Evolutionary conservation across 2,113 vertebrate species (phyloP).

Genomic region (Hymenochirus boettgeri): DNA sequence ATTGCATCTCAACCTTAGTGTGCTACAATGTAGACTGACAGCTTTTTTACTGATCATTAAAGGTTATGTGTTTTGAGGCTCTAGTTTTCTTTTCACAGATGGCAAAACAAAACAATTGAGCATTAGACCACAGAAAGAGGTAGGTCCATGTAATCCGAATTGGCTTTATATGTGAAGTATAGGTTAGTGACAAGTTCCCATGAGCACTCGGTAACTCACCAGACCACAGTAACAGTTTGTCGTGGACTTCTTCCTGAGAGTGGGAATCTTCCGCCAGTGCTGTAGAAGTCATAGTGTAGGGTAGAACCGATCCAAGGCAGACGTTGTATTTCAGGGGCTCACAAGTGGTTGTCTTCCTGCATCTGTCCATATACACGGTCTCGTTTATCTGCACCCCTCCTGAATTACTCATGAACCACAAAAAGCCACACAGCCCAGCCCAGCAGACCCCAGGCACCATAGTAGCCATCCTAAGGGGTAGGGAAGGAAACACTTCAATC

Average conservation of each 20-base stretch:
- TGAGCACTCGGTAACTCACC: conserved; percentile 70
- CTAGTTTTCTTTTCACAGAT: too few relatives aligned
- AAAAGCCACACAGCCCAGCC: conserved; percentile 43
- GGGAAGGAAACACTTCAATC: neutral
- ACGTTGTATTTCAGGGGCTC: conserved; percentile 75
- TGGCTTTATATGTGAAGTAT: too few relatives aligned
- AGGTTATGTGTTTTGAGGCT: too few relatives aligned
- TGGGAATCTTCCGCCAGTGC: conserved; percentile 80
- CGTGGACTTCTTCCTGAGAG: conserved; percentile 81
- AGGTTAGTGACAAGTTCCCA: too few relatives aligned
- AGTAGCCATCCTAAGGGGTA: conserved; percentile 67
- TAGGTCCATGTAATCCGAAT: too few relatives aligned
- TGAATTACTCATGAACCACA: conserved; percentile 42
- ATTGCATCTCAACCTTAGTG: too few relatives aligned
- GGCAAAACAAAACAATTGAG: too few relatives aligned
- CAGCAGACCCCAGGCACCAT: conserved; percentile 57
- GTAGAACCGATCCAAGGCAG: conserved; percentile 82
- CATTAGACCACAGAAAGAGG: too few relatives aligned
- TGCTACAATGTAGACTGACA: too few relatives aligned
- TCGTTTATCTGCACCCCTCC: conserved; percentile 54
- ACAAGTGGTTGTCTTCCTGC: conserved; percentile 76
- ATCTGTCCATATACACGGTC: conserved; percentile 65
- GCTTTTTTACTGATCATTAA: too few relatives aligned
- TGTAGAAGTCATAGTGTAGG: conserved; percentile 84
- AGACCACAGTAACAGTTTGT: conserved; percentile 88